Evolutionary conservation across 1,140 invertebrate species (phyloP).

Genomic region (Ephestia elutella): DNA sequence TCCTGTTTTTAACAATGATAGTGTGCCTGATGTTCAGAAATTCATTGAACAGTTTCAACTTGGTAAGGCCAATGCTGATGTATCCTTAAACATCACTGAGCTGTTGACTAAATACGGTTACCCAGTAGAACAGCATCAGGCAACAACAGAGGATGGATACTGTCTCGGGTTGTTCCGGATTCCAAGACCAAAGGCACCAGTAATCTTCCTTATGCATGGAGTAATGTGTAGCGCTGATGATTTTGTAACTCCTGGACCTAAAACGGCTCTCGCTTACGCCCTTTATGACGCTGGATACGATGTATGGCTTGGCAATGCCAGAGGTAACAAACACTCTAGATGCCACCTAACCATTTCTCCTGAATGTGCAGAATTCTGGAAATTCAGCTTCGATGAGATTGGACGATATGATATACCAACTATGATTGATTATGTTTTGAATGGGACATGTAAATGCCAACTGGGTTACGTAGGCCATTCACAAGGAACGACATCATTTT

Average conservation of each 20-base stretch:
- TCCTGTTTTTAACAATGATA: background rate
- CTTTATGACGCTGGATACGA: background rate
- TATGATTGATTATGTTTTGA: background rate
- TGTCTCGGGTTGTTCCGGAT: background rate
- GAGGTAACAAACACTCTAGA: conserved; percentile 1
- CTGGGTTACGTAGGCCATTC: background rate
- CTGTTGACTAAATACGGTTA: conserved; percentile 2
- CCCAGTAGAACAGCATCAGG: background rate
- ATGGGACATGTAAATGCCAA: background rate
- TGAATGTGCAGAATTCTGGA: background rate
- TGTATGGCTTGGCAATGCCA: background rate
- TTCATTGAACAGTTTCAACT: background rate
- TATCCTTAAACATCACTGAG: background rate
- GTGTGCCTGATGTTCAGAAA: background rate
- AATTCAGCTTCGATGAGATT: background rate
- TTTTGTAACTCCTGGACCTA: background rate
- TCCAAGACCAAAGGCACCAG: background rate
- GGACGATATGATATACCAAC: background rate
- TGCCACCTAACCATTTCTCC: background rate
- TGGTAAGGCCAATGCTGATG: background rate
- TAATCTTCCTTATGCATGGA: conserved; percentile 3
- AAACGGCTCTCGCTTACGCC: background rate
- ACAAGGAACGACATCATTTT: background rate
- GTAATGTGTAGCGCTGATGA: background rate
- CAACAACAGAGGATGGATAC: background rate